Evolutionary conservation across 1,140 invertebrate genomes (phyloP).

Genomic region (Cyphomyrmex costatus): DNA sequence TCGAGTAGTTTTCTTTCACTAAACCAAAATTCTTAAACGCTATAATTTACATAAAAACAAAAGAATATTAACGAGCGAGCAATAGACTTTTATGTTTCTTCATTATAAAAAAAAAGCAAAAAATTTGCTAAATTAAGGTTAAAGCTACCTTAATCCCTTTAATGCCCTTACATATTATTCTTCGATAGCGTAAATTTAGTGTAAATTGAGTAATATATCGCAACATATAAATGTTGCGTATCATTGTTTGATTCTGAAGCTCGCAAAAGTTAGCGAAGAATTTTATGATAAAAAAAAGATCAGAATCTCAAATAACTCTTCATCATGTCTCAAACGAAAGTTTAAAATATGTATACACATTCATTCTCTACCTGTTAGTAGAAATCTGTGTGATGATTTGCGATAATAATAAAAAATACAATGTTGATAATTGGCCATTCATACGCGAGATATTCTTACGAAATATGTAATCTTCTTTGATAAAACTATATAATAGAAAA

Average conservation of each 20-base stretch:
- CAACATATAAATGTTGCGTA: background rate
- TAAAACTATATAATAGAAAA: slow-evolving; percentile 51
- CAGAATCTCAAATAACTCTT: too few species aligned
- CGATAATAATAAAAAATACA: slow-evolving; percentile 19
- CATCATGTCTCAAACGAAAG: too few species aligned
- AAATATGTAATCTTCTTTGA: slow-evolving; percentile 4
- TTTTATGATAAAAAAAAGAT: background rate
- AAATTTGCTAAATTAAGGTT: slow-evolving; percentile 25
- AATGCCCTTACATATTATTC: slow-evolving; percentile 30
- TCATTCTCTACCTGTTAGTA: slow-evolving; percentile 6
- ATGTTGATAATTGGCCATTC: background rate
- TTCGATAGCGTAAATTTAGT: background rate
- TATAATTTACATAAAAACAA: background rate
- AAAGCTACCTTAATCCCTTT: background rate
- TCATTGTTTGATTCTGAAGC: slow-evolving; percentile 17
- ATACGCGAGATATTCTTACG: slow-evolving; percentile 1
- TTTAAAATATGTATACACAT: background rate
- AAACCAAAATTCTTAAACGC: background rate
- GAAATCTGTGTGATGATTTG: slow-evolving; percentile 5
- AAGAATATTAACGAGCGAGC: background rate
- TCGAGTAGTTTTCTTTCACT: background rate
- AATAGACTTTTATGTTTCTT: background rate
- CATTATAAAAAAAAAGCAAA: background rate
- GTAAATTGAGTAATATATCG: background rate
- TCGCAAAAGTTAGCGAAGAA: background rate